Evolutionary conservation across 2,888 invertebrate genomes (phyloP).

Genomic region (Diaperis boleti): DNA sequence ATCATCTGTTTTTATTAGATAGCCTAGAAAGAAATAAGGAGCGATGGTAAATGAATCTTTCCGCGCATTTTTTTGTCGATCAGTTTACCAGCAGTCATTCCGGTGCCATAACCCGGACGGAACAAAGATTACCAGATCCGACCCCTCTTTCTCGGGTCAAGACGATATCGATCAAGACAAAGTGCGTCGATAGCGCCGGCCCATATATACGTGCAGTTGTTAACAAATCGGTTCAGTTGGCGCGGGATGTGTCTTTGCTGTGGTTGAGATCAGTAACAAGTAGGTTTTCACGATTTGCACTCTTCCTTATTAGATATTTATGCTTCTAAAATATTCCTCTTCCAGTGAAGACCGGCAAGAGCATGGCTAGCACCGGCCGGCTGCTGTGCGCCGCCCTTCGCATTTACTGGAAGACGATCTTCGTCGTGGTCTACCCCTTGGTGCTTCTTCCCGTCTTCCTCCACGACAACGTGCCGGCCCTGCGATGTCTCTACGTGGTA

Average conservation of each 20-base stretch:
- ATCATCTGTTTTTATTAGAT: too few species aligned
- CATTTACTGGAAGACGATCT: slow-evolving; percentile 81
- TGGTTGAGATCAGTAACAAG: too few species aligned
- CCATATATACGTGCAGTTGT: background rate
- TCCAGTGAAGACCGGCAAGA: slow-evolving; percentile 56
- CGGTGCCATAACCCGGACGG: slow-evolving; percentile 1
- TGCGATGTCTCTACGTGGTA: slow-evolving; percentile 84
- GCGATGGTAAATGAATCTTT: too few species aligned
- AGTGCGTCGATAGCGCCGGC: background rate
- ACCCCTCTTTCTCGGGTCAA: slow-evolving; percentile 2
- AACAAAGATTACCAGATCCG: slow-evolving; percentile 13
- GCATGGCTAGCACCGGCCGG: slow-evolving; percentile 50
- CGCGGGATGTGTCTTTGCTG: background rate
- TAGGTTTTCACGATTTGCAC: too few species aligned
- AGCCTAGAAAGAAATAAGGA: too few species aligned
- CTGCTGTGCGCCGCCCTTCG: slow-evolving; percentile 55
- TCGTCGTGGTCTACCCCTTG: slow-evolving; percentile 78
- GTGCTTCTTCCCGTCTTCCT: slow-evolving; percentile 77
- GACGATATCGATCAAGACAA: background rate
- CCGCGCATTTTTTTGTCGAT: too few species aligned
- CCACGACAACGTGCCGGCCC: slow-evolving; percentile 71
- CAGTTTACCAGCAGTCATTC: too few species aligned
- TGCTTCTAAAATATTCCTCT: slow-evolving; percentile 40
- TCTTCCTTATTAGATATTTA: too few species aligned
- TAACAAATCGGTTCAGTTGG: background rate